phyloP scores from a whole-genome alignment of 2,888 invertebrate genomes.

The Drosophila nigritarsus region DNA sequence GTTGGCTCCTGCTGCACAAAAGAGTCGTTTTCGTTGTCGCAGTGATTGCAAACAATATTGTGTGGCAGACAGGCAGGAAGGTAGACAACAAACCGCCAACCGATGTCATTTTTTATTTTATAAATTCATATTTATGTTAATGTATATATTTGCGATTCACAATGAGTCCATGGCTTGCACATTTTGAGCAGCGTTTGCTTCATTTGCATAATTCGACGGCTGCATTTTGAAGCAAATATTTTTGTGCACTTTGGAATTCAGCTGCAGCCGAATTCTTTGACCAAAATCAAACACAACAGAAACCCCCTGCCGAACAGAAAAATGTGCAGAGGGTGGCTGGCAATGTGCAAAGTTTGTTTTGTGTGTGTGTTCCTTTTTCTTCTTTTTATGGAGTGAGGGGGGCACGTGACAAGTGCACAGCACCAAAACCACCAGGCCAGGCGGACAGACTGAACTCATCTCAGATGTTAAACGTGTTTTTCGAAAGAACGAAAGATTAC shows the following conservation, averaged over 20 bases:
- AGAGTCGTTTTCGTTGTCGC: conserved; percentile 26
- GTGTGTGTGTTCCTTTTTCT: background rate
- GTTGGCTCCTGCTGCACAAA: conserved; percentile 22
- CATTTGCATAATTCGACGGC: conserved; percentile 46
- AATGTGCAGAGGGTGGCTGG: conserved; percentile 1
- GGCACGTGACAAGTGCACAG: conserved; percentile 51
- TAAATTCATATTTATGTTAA: conserved; percentile 47
- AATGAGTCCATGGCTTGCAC: conserved; percentile 32
- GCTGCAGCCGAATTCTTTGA: conserved; percentile 39
- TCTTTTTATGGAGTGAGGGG: background rate
- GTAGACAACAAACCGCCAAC: conserved; percentile 10
- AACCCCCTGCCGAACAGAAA: conserved; percentile 1
- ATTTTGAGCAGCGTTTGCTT: conserved; percentile 28
- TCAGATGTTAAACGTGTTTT: conserved; percentile 51
- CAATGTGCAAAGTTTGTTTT: conserved; percentile 36
- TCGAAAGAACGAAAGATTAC: background rate
- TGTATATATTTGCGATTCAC: conserved; percentile 36
- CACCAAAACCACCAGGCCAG: background rate
- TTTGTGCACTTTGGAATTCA: conserved; percentile 20
- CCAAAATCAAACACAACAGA: conserved; percentile 60
- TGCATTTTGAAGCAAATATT: conserved; percentile 28
- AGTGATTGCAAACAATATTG: conserved; percentile 41
- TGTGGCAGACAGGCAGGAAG: conserved; percentile 5
- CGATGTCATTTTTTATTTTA: conserved; percentile 45
- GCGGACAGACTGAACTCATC: conserved; percentile 2